A percentile compares a stretch with the other conserved stretches of the same genome.
phyloP scores from a whole-genome alignment of 2,113 vertebrate species.

The Meriones unguiculatus region DNA sequence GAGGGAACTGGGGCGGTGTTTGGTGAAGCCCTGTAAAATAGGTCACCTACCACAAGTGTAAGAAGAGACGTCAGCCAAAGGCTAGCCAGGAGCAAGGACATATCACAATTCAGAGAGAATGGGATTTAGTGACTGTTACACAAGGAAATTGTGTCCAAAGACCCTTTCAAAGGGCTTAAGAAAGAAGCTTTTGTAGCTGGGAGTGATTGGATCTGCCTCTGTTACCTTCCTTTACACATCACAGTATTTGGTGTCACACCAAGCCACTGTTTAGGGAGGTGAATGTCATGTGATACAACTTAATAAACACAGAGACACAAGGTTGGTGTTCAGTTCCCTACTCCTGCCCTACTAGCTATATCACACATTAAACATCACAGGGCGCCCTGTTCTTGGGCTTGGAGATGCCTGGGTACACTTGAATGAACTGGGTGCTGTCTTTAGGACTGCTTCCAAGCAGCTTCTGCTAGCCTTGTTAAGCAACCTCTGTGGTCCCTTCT shows the following conservation, averaged over 20 bases:
- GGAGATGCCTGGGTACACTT: constrained; percentile 44
- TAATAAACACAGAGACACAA: constrained; percentile 83
- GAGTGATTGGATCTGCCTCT: constrained; percentile 77
- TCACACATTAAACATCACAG: constrained; percentile 82
- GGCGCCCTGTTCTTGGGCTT: constrained; percentile 47
- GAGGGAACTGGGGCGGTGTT: constrained; percentile 44
- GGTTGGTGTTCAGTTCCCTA: constrained; percentile 83
- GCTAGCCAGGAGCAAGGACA: background rate
- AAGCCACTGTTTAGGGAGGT: constrained; percentile 82
- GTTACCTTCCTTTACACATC: constrained; percentile 80
- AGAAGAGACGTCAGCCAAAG: background rate
- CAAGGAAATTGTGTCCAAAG: constrained; percentile 82
- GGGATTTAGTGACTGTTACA: constrained; percentile 75
- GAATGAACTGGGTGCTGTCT: constrained; percentile 65
- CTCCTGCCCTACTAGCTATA: constrained; percentile 82
- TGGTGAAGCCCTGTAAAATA: constrained; percentile 55
- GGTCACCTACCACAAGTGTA: constrained; percentile 63
- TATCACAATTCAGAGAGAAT: constrained; percentile 75
- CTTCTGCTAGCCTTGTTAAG: constrained; percentile 64
- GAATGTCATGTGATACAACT: constrained; percentile 80
- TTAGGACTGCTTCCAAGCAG: constrained; percentile 46
- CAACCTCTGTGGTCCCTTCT: constrained; percentile 55
- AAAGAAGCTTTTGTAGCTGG: constrained; percentile 85
- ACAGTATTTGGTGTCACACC: constrained; percentile 76
- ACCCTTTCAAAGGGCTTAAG: constrained; percentile 82